phyloP scores from a whole-genome alignment of 2,113 vertebrate genomes.

The Stigmatopora nigra region DNA sequence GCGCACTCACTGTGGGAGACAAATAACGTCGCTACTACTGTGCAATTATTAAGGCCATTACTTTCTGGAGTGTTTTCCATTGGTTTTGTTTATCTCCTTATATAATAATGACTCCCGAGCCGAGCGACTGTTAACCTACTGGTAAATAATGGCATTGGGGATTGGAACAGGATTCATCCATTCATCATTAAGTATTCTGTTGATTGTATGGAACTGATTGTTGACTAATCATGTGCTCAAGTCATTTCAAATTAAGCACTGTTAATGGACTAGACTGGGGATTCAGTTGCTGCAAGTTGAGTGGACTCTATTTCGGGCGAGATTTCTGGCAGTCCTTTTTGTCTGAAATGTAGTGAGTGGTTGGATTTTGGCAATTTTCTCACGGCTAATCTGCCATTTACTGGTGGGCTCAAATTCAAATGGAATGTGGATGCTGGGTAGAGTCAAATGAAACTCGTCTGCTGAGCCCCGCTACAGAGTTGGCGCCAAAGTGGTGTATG shows the following conservation, averaged over 20 bases:
- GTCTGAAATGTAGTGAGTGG: not conserved
- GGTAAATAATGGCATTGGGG: not conserved
- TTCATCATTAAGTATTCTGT: not conserved
- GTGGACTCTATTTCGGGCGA: not conserved
- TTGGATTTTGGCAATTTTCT: not conserved
- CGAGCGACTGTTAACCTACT: slow-evolving; percentile 3
- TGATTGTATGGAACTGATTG: not conserved
- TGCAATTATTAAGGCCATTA: slow-evolving; percentile 12
- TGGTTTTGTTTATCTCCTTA: slow-evolving; percentile 5
- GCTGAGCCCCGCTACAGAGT: not conserved
- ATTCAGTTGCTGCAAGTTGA: not conserved
- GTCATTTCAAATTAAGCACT: not conserved
- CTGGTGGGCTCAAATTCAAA: not conserved
- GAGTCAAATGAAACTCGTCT: not conserved
- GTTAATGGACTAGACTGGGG: not conserved
- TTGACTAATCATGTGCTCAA: not conserved
- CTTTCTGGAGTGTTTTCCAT: not conserved
- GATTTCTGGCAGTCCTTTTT: not conserved
- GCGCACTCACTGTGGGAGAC: slow-evolving; percentile 7
- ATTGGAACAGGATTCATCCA: not conserved
- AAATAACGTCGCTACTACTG: slow-evolving; percentile 13
- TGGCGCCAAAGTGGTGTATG: not conserved
- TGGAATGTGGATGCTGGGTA: not conserved
- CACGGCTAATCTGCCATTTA: too few species aligned
- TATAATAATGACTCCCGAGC: not conserved